phyloP scores from a whole-genome alignment of 1,140 invertebrate genomes.

The Nautilus pompilius region DNA sequence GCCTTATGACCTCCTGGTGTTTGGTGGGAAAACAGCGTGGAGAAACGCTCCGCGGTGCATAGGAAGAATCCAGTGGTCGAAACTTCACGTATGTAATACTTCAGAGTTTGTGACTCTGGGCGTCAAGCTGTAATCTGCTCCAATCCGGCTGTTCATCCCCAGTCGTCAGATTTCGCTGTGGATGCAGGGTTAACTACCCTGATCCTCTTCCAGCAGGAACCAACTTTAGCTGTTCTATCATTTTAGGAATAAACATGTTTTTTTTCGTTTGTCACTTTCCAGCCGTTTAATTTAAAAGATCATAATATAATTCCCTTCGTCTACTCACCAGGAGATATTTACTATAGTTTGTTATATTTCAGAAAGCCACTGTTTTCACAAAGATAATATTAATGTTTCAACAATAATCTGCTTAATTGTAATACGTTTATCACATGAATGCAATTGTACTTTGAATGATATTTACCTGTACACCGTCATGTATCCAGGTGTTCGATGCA shows the following conservation, averaged over 20 bases:
- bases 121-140: neutral
- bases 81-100: slow-evolving; percentile 72
- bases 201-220: neutral
- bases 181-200: neutral
- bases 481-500: slow-evolving; percentile 81
- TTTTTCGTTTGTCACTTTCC: neutral
- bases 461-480: neutral
- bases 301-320: neutral
- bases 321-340: neutral
- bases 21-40: slow-evolving; percentile 91
- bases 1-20: slow-evolving; percentile 84
- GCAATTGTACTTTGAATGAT: neutral
- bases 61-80: slow-evolving; percentile 91
- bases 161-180: slow-evolving; percentile 62
- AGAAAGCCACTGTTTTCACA: neutral
- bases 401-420: neutral
- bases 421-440: neutral
- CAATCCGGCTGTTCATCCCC: slow-evolving; percentile 79
- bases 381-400: neutral
- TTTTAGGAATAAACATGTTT: slow-evolving; percentile 1
- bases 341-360: neutral
- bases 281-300: neutral
- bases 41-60: slow-evolving; percentile 87
- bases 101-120: neutral
- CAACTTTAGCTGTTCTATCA: neutral